Evolutionary conservation across 2,113 vertebrate genomes (phyloP).

Genomic region (Brachionichthys hirsutus): DNA sequence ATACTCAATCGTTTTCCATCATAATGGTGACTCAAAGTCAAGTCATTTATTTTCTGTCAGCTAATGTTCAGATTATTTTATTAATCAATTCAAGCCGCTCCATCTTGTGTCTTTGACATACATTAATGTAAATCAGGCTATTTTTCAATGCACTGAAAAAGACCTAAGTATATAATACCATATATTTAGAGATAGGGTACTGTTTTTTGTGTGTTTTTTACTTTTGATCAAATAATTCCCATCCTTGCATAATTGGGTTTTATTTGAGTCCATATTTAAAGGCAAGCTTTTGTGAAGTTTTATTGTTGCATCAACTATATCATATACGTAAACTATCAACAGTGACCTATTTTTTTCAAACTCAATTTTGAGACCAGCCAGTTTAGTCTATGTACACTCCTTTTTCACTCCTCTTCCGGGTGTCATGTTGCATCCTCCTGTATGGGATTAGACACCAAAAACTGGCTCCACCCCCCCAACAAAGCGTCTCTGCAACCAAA

Average conservation of each 20-base stretch:
- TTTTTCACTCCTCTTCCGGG: conserved; percentile 19
- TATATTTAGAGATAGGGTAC: neutral
- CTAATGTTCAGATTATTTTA: neutral
- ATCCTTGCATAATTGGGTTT: neutral
- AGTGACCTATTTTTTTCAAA: conserved; percentile 5
- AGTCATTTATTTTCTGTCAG: neutral
- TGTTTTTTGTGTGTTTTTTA: neutral
- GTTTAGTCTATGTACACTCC: conserved; percentile 5
- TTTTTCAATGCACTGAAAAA: neutral
- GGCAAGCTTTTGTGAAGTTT: neutral
- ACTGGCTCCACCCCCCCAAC: conserved; percentile 60
- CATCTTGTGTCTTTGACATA: neutral
- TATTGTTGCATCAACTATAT: neutral
- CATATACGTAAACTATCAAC: neutral
- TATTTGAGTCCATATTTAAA: neutral
- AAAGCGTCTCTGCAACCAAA: conserved; percentile 30
- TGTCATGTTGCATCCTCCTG: conserved; percentile 48
- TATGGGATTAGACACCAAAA: conserved; percentile 33
- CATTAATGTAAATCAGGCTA: neutral
- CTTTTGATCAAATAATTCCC: neutral
- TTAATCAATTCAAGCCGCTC: neutral
- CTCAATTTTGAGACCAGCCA: neutral
- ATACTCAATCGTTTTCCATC: neutral
- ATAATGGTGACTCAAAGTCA: neutral
- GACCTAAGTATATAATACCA: neutral